These are phyloP conservation scores for Epirrita christyi DNA, from an alignment of 2,888 invertebrate species.

Conservation along the genomic window DNA sequence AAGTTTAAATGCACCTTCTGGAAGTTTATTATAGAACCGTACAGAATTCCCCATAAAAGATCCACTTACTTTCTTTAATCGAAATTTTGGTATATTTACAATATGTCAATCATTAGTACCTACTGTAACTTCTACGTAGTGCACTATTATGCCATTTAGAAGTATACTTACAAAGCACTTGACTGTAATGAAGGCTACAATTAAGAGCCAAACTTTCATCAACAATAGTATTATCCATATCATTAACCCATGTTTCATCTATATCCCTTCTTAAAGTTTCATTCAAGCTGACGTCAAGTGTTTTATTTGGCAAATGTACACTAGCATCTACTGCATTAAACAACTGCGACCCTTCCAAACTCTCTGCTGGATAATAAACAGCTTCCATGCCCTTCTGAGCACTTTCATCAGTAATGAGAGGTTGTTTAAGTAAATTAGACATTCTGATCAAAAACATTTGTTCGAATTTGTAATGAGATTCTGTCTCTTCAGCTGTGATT, in stretches of 20 bases:
- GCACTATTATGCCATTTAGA: background rate
- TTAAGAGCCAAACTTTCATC: conserved; percentile 84
- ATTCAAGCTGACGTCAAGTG: conserved; percentile 50
- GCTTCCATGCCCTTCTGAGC: conserved; percentile 45
- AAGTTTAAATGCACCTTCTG: too few species aligned
- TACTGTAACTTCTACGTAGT: background rate
- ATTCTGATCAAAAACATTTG: conserved; percentile 71
- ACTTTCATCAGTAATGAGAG: conserved; percentile 46
- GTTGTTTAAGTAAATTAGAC: conserved; percentile 61
- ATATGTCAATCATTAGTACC: background rate
- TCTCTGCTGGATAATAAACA: conserved; percentile 86
- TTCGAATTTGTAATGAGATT: conserved; percentile 85
- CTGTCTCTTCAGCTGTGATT: conserved; percentile 80
- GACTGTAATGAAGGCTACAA: conserved; percentile 75
- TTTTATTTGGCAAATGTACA: conserved; percentile 67
- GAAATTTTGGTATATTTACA: too few species aligned
- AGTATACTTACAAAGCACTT: conserved; percentile 69
- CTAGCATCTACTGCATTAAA: conserved; percentile 84
- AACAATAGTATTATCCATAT: conserved; percentile 80
- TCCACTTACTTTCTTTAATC: too few species aligned
- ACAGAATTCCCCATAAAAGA: too few species aligned
- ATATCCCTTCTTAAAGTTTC: conserved; percentile 48
- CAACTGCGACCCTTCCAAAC: conserved; percentile 76
- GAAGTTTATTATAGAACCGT: too few species aligned
- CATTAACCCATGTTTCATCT: conserved; percentile 53